Percentiles rank a stretch among this genome's conserved stretches.
Conservation (phyloP, 1,140 invertebrate species). For the Aphelinus certus region DNA sequence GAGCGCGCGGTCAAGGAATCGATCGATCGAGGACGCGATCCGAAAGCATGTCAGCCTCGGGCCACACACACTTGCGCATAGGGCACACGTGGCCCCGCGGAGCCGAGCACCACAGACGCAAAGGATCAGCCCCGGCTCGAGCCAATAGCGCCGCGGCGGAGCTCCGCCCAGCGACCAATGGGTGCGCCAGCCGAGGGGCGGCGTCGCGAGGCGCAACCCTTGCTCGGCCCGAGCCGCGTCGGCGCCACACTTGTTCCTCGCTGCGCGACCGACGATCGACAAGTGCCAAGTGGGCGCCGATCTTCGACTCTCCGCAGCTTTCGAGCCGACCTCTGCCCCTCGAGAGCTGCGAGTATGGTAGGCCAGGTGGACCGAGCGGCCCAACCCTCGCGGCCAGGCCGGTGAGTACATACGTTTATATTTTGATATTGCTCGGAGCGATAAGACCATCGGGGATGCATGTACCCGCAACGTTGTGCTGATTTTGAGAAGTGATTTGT, state of each 20-base stretch:
- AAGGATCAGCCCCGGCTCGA: slow-evolving; percentile 32
- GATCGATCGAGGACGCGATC: too few relatives aligned
- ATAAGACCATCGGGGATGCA: too few relatives aligned
- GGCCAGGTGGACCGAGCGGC: too few relatives aligned
- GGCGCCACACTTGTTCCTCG: not conserved
- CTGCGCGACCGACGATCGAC: not conserved
- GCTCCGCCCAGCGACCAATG: slow-evolving; percentile 57
- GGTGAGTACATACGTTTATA: not conserved
- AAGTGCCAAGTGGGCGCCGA: too few relatives aligned
- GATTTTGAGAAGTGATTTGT: too few relatives aligned
- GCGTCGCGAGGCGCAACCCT: slow-evolving; percentile 3
- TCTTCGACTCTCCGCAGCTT: not conserved
- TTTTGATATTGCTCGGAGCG: too few relatives aligned
- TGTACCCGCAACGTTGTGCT: too few relatives aligned
- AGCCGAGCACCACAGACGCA: slow-evolving; percentile 31
- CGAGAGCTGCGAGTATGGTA: not conserved
- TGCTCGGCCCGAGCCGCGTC: not conserved
- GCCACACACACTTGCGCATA: not conserved
- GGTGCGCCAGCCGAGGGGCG: not conserved
- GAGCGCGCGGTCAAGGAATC: too few relatives aligned
- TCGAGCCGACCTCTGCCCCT: slow-evolving; percentile 25
- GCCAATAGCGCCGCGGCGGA: slow-evolving; percentile 27
- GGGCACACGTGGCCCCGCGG: slow-evolving; percentile 14
- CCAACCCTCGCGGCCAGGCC: not conserved
- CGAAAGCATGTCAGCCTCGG: too few relatives aligned